Evolutionary conservation across 2,888 invertebrate genomes (phyloP).

Genomic region (Dasysyrphus albostriatus): DNA sequence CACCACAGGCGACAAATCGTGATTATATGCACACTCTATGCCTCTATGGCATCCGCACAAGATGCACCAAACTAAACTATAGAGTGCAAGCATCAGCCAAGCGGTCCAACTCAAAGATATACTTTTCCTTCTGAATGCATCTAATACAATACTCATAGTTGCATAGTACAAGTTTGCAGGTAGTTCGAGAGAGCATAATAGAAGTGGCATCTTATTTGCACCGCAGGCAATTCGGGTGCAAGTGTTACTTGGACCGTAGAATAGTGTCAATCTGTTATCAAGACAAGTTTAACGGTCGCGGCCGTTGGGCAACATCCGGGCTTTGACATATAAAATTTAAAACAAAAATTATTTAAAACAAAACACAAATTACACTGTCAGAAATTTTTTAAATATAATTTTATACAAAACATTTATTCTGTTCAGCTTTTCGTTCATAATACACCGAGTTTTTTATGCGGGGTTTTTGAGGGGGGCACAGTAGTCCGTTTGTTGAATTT

Average conservation of each 20-base stretch:
- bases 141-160: conserved; percentile 18
- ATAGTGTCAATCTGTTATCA: conserved; percentile 67
- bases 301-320: conserved; percentile 57
- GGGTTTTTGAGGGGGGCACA: too few relatives aligned
- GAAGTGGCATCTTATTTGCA: conserved; percentile 33
- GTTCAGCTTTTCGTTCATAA: too few relatives aligned
- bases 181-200: neutral
- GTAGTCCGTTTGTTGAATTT: too few relatives aligned
- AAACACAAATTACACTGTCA: neutral
- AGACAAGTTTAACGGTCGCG: conserved; percentile 37
- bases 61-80: neutral
- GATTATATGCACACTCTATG: conserved; percentile 44
- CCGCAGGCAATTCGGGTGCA: conserved; percentile 45
- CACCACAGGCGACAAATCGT: conserved; percentile 73
- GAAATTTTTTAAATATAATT: too few relatives aligned
- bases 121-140: conserved; percentile 29
- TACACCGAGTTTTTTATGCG: too few relatives aligned
- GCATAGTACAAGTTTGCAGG: conserved; percentile 28
- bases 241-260: conserved; percentile 54
- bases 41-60: conserved; percentile 2
- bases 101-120: conserved; percentile 17
- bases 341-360: neutral
- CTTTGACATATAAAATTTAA: conserved; percentile 44
- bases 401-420: too few relatives aligned
- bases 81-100: neutral